A percentile compares a stretch with the other conserved stretches of the same genome.
Conservation (phyloP, 2,797 vertebrate species). For the Tamandua tetradactyla region DNA sequence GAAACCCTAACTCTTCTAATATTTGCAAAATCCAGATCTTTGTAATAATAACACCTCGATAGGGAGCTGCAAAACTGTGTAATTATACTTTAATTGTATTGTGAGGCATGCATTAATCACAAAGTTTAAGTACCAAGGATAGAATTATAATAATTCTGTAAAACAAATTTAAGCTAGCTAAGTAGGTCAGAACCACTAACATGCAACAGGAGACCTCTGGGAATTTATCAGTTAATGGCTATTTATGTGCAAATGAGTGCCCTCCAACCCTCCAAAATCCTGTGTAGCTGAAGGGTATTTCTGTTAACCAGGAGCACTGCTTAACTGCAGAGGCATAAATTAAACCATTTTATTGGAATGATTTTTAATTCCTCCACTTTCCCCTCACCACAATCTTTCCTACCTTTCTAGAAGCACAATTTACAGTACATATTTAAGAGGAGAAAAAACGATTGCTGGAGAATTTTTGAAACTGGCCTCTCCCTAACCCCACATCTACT, state of each 20-base stretch:
- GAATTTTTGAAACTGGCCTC: conserved; percentile 72
- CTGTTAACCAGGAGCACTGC: conserved; percentile 91
- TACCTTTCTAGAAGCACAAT: conserved; percentile 81
- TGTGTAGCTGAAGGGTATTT: conserved; percentile 94
- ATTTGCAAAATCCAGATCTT: conserved; percentile 93
- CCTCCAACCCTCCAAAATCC: conserved; percentile 93
- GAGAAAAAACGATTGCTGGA: conserved; percentile 67
- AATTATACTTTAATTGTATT: conserved; percentile 98
- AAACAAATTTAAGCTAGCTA: conserved; percentile 94
- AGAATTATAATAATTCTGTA: conserved; percentile 97
- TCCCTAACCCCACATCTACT: not conserved
- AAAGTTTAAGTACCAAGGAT: conserved; percentile 94
- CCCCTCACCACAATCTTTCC: conserved; percentile 68
- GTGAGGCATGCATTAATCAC: conserved; percentile 97
- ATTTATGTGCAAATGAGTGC: conserved; percentile 99
- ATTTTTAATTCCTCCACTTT: conserved; percentile 85
- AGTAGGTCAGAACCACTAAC: conserved; percentile 95
- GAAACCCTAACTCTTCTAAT: conserved; percentile 94
- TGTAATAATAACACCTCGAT: conserved; percentile 92
- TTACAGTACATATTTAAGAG: conserved; percentile 82
- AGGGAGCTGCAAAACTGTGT: conserved; percentile 93
- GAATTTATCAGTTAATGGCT: conserved; percentile 93
- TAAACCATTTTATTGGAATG: conserved; percentile 89
- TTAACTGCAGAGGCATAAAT: conserved; percentile 89
- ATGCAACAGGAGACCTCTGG: conserved; percentile 92